phyloP scores from a whole-genome alignment of 2,797 vertebrate genomes.

The Rhinogobio ventralis region DNA sequence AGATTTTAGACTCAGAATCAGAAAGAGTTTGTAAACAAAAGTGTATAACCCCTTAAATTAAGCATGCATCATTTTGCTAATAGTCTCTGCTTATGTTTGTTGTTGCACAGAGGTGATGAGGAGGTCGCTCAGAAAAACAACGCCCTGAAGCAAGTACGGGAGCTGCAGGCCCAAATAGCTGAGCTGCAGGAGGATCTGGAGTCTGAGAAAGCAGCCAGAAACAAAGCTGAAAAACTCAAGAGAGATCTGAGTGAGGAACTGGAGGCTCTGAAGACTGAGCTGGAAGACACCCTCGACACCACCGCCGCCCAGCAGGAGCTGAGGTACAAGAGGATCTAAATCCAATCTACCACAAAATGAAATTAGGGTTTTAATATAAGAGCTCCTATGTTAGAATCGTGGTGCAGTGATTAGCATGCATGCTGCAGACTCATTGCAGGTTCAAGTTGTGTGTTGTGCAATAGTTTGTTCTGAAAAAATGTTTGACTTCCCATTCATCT shows the following conservation, averaged over 20 bases:
- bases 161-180: slow-evolving; percentile 93
- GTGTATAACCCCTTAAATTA: not conserved
- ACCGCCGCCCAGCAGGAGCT: slow-evolving; percentile 97
- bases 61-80: not conserved
- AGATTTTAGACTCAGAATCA: not conserved
- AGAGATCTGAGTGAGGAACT: slow-evolving; percentile 95
- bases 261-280: slow-evolving; percentile 95
- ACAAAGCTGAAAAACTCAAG: slow-evolving; percentile 97
- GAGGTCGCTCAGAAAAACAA: slow-evolving; percentile 93
- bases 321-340: slow-evolving; percentile 75
- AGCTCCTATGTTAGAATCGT: not conserved
- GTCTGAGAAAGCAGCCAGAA: slow-evolving; percentile 89
- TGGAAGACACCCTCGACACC: slow-evolving; percentile 97
- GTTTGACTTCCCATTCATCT: not conserved
- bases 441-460: not conserved
- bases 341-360: not conserved
- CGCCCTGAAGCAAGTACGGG: slow-evolving; percentile 89
- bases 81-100: slow-evolving; percentile 13
- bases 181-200: slow-evolving; percentile 97
- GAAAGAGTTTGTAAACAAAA: not conserved
- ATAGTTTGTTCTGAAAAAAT: not conserved
- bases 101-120: slow-evolving; percentile 85
- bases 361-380: not conserved
- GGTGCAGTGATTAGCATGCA: not conserved
- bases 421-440: not conserved